These are phyloP conservation scores for Sinodicranocentrus sp. DNA, from an alignment of 2,888 invertebrate genomes.

Conservation along the genomic window DNA sequence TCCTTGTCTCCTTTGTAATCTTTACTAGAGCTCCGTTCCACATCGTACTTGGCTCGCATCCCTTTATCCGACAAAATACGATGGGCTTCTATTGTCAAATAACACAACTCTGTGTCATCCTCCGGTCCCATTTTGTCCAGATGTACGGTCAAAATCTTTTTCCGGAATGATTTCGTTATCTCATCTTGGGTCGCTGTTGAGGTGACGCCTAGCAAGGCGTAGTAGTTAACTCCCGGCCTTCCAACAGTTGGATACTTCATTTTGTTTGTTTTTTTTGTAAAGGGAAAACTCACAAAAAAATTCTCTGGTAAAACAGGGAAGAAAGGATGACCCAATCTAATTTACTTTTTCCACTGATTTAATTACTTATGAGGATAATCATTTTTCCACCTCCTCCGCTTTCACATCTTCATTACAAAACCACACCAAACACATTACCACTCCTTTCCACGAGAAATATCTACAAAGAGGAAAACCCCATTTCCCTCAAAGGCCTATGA, in stretches of 20 bases:
- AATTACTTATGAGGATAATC: background rate
- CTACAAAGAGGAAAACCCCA: too few relatives aligned
- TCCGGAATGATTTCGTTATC: slow-evolving; percentile 67
- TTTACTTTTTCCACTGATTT: background rate
- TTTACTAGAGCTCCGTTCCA: slow-evolving; percentile 61
- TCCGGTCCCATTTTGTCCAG: slow-evolving; percentile 68
- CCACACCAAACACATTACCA: too few relatives aligned
- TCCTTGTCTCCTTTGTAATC: slow-evolving; percentile 59
- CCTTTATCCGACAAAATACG: slow-evolving; percentile 69
- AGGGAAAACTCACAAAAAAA: too few relatives aligned
- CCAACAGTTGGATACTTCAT: slow-evolving; percentile 57
- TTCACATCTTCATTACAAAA: too few relatives aligned
- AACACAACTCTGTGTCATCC: slow-evolving; percentile 67
- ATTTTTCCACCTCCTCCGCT: too few relatives aligned
- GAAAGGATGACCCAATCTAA: too few relatives aligned
- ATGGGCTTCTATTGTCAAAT: slow-evolving; percentile 72
- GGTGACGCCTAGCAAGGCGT: slow-evolving; percentile 68
- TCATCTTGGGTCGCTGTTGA: slow-evolving; percentile 72
- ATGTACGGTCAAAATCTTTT: slow-evolving; percentile 71
- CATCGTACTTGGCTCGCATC: slow-evolving; percentile 69
- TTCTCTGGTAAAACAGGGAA: too few relatives aligned
- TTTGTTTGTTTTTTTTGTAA: background rate
- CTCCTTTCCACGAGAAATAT: too few relatives aligned
- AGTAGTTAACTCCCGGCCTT: slow-evolving; percentile 70
- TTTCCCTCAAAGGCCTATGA: too few relatives aligned